Evolutionary conservation across 2,113 vertebrate genomes (phyloP).

Genomic region (Monopterus albus): DNA sequence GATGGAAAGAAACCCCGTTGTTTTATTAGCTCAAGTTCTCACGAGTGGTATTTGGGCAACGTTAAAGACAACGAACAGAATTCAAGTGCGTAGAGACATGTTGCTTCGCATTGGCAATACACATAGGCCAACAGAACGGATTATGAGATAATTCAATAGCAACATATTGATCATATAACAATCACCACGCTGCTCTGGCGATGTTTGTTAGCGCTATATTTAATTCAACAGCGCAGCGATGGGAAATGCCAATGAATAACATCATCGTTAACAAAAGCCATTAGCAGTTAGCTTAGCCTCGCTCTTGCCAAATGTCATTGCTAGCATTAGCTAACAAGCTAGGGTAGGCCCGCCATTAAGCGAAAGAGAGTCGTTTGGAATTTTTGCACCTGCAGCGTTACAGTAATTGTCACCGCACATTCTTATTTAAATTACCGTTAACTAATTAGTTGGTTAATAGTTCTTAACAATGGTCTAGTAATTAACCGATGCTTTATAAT

Average conservation of each 20-base stretch:
- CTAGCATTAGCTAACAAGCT: constrained; percentile 46
- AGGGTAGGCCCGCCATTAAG: constrained; percentile 39
- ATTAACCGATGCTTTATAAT: constrained; percentile 24
- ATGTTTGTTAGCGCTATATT: background rate
- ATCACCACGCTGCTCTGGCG: rapidly evolving
- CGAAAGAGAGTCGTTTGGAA: background rate
- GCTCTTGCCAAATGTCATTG: background rate
- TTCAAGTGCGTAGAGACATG: too few species aligned
- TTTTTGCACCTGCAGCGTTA: background rate
- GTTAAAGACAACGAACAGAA: background rate
- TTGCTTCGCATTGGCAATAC: too few species aligned
- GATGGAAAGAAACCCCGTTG: background rate
- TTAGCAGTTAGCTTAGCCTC: constrained; percentile 60
- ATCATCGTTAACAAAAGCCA: background rate
- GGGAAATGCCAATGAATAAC: background rate
- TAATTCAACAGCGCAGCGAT: too few species aligned
- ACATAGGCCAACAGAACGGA: too few species aligned
- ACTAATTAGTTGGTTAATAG: constrained; percentile 30
- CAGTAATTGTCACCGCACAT: background rate
- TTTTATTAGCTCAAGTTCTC: too few species aligned
- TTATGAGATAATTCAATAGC: background rate
- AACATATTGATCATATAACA: background rate
- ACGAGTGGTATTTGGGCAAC: background rate
- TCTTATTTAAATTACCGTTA: background rate
- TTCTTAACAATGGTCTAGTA: constrained; percentile 17